These are phyloP conservation scores for Cyanoliseus patagonus DNA, from an alignment of 2,113 vertebrate species.

Conservation along the genomic window DNA sequence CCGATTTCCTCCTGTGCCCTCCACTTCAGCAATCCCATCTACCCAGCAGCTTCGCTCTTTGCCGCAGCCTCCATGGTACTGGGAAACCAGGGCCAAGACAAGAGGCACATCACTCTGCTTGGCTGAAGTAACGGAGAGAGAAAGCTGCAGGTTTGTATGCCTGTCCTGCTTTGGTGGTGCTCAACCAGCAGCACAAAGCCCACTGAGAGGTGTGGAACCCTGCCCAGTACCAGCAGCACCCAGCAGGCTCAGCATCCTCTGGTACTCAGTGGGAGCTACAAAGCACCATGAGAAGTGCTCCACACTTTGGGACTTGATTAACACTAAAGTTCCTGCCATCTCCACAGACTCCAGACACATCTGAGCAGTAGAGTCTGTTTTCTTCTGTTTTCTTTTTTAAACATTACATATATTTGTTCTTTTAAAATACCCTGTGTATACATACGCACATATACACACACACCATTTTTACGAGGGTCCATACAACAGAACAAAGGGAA, in stretches of 20 bases:
- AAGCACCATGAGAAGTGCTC: not conserved
- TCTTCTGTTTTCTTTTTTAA: not conserved
- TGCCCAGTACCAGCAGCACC: not conserved
- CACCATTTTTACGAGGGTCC: not conserved
- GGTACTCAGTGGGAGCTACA: accelerated
- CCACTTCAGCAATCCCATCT: not conserved
- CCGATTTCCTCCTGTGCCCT: not conserved
- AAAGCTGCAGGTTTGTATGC: accelerated
- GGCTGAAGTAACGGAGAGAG: accelerated
- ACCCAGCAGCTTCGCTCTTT: not conserved
- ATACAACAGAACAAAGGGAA: not conserved
- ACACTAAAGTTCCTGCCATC: not conserved
- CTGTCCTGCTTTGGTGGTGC: not conserved
- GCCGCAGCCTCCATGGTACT: accelerated
- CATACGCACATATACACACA: not conserved
- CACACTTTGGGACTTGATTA: not conserved
- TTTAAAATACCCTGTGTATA: not conserved
- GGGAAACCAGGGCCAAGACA: too few relatives aligned
- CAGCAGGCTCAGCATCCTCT: not conserved
- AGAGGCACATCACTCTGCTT: not conserved
- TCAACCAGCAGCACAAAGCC: not conserved
- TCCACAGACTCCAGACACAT: not conserved
- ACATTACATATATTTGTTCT: not conserved
- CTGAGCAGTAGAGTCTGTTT: not conserved
- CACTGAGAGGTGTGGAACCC: accelerated